Base-by-base conservation (phyloP, 2,888 invertebrate genomes). In the Ornithoptera priamus region DNA sequence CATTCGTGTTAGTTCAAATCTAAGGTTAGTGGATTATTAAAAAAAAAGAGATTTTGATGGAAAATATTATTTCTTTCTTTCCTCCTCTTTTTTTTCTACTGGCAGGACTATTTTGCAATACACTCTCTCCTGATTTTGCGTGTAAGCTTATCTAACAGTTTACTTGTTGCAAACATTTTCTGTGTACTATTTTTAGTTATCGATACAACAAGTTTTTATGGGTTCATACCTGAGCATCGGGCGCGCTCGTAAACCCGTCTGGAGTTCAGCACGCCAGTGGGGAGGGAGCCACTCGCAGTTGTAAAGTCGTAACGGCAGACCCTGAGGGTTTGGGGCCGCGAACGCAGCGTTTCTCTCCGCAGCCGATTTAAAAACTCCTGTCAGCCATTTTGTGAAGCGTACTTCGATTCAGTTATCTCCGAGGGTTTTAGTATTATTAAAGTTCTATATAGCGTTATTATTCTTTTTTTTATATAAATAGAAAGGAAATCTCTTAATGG, bases 231-330 rank as follows among this genome's bases (percentile, higher is more conserved):
- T 70, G 66, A 62, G 42, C 62, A 59, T 22, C 58, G 62, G 39
- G 18, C 42, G 65, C 62, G 65, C 58, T 76, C 75, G 75, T 74
- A 75, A 76, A 75, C 59, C 62, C 59, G 67, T 75, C 76, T 76
- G 73, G 72, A 69, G 68, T 66, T 20, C 36, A 53, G 58, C 67
- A 71, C 67, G 69, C 65, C 65, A 65, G 67, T 53, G 62, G 62
- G 60, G 58, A 12, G 58, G 36, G 30, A 56, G 17, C 62, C 36
- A 57, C 56, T 53, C 50, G 62, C 58, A 6, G 39, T 39, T 30
- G 61, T 61, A 65, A 60, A 69, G 20, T 24, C 12, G 65, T 69
- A 65, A 63, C 62, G 46, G 42, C 46, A 62, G 59, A 64, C 67
- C 69, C 68, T 42, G 8, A 42, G 58, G 63, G 18, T 1, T 64